Percentiles rank a stretch among this genome's conserved stretches.
Evolutionary conservation across 1,140 invertebrate genomes (phyloP).

Genomic region (Macrotrachela quadricornifera): DNA sequence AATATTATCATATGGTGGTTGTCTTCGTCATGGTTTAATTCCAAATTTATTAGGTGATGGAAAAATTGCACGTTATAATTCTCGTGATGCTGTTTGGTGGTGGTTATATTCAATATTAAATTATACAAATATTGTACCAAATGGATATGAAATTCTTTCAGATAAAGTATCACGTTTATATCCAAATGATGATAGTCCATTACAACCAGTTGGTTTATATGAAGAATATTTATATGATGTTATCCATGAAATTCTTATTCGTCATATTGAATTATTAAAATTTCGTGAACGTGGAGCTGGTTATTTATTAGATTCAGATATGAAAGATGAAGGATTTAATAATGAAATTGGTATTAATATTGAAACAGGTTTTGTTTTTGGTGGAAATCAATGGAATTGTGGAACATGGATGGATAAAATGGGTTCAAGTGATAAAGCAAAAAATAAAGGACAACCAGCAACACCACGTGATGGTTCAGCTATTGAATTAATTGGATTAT

Average conservation of each 20-base stretch:
- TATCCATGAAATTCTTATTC: slow-evolving; percentile 72
- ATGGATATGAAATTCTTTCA: slow-evolving; percentile 18
- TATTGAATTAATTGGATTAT: slow-evolving; percentile 67
- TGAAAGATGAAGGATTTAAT: slow-evolving; percentile 74
- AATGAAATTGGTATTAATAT: slow-evolving; percentile 69
- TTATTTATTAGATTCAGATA: slow-evolving; percentile 71
- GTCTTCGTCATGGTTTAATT: slow-evolving; percentile 83
- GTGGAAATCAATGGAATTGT: slow-evolving; percentile 82
- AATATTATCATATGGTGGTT: slow-evolving; percentile 68
- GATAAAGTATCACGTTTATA: slow-evolving; percentile 23
- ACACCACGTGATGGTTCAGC: slow-evolving; percentile 63
- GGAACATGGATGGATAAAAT: slow-evolving; percentile 99
- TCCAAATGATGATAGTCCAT: slow-evolving; percentile 18
- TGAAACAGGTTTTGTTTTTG: slow-evolving; percentile 78
- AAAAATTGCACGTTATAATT: slow-evolving; percentile 48
- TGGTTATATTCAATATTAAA: slow-evolving; percentile 65
- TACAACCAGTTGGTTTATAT: no score
- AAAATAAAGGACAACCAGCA: slow-evolving; percentile 35
- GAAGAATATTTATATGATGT: slow-evolving; percentile 37
- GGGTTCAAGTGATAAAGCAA: slow-evolving; percentile 74
- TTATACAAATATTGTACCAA: neutral
- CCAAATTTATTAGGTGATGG: slow-evolving; percentile 87
- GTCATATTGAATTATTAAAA: slow-evolving; percentile 66
- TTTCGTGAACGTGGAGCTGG: slow-evolving; percentile 88
- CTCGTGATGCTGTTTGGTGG: slow-evolving; percentile 94